phyloP scores from a whole-genome alignment of 2,113 vertebrate genomes.

The Loxodonta africana region DNA sequence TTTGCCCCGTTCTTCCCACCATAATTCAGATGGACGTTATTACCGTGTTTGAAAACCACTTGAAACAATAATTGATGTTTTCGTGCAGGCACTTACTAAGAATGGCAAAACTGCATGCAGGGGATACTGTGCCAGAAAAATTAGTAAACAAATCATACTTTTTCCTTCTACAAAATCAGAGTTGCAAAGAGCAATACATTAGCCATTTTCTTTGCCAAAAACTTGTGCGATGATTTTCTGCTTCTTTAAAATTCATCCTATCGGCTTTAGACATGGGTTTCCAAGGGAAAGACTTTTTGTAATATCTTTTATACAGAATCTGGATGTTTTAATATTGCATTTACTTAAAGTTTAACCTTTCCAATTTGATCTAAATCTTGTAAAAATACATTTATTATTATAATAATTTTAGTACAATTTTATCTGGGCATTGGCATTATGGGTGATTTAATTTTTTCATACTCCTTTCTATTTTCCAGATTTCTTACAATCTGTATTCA shows the following conservation, averaged over 20 bases:
- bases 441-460: conserved; percentile 65
- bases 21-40: conserved; percentile 44
- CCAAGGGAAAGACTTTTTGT: background rate
- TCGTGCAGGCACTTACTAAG: conserved; percentile 55
- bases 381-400: conserved; percentile 38
- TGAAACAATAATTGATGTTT: conserved; percentile 68
- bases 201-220: conserved; percentile 61
- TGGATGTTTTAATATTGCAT: conserved; percentile 36
- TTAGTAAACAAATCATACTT: conserved; percentile 52
- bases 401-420: background rate
- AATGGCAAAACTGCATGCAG: conserved; percentile 52
- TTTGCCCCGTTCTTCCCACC: background rate
- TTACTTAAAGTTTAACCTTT: conserved; percentile 63
- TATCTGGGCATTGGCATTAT: conserved; percentile 55
- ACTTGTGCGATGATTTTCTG: conserved; percentile 21
- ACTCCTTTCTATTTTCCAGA: conserved; percentile 9
- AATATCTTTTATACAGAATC: background rate
- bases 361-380: conserved; percentile 37
- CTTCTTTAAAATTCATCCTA: conserved; percentile 68
- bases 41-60: conserved; percentile 62
- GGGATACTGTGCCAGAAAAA: conserved; percentile 48
- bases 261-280: conserved; percentile 46
- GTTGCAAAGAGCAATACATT: conserved; percentile 60
- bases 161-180: conserved; percentile 59
- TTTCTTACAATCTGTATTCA: background rate